Evolutionary conservation across 2,797 vertebrate genomes (phyloP), one percentile per base, ranked within the genome.

Genomic region (Dendrocincla fuliginosa): DNA sequence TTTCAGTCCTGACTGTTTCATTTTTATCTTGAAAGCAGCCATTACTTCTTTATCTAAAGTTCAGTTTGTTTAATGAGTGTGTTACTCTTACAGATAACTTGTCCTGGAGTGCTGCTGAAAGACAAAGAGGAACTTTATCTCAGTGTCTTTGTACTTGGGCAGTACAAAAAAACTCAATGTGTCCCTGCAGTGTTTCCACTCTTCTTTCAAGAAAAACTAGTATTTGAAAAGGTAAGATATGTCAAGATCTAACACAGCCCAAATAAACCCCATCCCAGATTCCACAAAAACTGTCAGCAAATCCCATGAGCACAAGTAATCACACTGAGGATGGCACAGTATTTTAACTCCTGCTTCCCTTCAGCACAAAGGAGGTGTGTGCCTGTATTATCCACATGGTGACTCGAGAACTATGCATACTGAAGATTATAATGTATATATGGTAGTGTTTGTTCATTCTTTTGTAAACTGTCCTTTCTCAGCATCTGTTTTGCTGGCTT

Each of bases 141-240:
- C 90, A 98, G 98, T 93, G 98, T 99, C 92, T 98, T 98, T 93
- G 97, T 99, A 91, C 98, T 99, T 98, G 99, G 99, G 53, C 99
- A 99, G 92, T 98, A 98, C 97, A 98, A 96, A 95, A 99, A 98
- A 98, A 99, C 99, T 79, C 97, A 94, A 28, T 97, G 98, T 87
- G 95, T 99, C 90, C 98, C 98, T 78, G 98, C 99, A 37, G 95
- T 88, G 24, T 99, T 99, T 74, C 99, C 99, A 70, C 95, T 99
- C 79, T 83, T 93, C 89, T 99, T 99, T 97, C 97, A 98, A 82
- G 98, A 99, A 96, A 98, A 98, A 95, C 98, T 99, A 98, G 92
- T 98, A 37, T 99, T 99, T 98, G 98, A 98, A 96, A 99, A 99
- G 99, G 99, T 99, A 93, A 97, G 96, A 75, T 81, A 60, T 76